A percentile compares a stretch with the other conserved stretches of the same genome.
Evolutionary conservation across 2,888 invertebrate species (phyloP).

Genomic region (Drosophila antonietae): DNA sequence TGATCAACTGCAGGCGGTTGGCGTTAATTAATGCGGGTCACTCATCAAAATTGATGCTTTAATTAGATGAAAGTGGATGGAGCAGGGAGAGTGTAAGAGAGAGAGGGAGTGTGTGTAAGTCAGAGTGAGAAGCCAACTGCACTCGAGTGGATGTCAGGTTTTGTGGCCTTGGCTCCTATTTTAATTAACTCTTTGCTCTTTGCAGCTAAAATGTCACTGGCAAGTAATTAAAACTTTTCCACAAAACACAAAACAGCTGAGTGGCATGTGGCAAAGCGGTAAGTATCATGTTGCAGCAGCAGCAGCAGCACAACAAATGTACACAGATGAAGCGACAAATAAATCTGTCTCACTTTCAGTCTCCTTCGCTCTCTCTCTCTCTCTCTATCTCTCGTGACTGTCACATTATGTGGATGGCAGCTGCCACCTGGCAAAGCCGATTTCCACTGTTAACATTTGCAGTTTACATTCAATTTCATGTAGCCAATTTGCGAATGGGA

Average conservation of each 20-base stretch:
- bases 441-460: constrained; percentile 9
- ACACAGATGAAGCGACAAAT: constrained; percentile 6
- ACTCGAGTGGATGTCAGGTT: background rate
- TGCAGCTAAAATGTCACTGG: constrained; percentile 12
- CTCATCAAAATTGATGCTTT: constrained; percentile 13
- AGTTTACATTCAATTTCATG: constrained; percentile 8
- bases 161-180: background rate
- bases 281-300: constrained; percentile 13
- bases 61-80: constrained; percentile 21
- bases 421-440: constrained; percentile 16
- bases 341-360: background rate
- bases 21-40: constrained; percentile 30
- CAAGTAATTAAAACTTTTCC: constrained; percentile 23
- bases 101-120: background rate
- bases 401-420: constrained; percentile 14
- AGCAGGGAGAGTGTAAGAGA: background rate
- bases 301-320: constrained; percentile 6
- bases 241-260: constrained; percentile 3
- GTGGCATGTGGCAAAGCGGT: constrained; percentile 8
- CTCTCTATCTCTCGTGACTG: background rate
- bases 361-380: background rate
- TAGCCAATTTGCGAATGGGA: constrained; percentile 31
- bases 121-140: background rate
- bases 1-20: constrained; percentile 23
- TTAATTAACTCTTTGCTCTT: constrained; percentile 22